Percentiles rank a stretch among this genome's conserved stretches.
Conservation (phyloP, 2,888 invertebrate genomes). For the Pterostichus madidus region DNA sequence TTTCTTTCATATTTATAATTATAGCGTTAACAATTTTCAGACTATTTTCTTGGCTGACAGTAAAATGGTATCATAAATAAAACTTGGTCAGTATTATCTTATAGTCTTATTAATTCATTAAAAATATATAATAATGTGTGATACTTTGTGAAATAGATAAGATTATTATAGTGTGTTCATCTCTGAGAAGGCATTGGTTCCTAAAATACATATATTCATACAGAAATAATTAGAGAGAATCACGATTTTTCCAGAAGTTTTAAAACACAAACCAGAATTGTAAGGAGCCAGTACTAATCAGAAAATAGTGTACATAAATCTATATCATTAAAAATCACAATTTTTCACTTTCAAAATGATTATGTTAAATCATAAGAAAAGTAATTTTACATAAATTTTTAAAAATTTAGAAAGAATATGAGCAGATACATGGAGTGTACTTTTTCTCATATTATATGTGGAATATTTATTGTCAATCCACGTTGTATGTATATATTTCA, state of each 20-base stretch:
- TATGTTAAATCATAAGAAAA: slow-evolving; percentile 46
- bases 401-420: slow-evolving; percentile 30
- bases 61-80: slow-evolving; percentile 14
- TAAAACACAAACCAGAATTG: slow-evolving; percentile 12
- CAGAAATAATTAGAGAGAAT: not conserved
- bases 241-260: slow-evolving; percentile 3
- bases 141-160: slow-evolving; percentile 54
- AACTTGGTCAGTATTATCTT: slow-evolving; percentile 54
- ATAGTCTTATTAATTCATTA: slow-evolving; percentile 40
- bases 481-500: slow-evolving; percentile 61
- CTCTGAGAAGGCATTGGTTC: slow-evolving; percentile 29
- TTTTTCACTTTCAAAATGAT: slow-evolving; percentile 39
- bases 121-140: slow-evolving; percentile 51
- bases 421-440: slow-evolving; percentile 45
- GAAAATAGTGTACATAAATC: slow-evolving; percentile 37
- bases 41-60: not conserved
- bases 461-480: slow-evolving; percentile 44
- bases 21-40: not conserved
- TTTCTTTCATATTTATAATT: not conserved
- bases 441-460: slow-evolving; percentile 58
- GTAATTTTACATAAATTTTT: slow-evolving; percentile 54
- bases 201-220: slow-evolving; percentile 1
- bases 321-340: slow-evolving; percentile 14
- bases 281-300: slow-evolving; percentile 29
- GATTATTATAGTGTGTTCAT: slow-evolving; percentile 32